Evolutionary conservation across 2,113 vertebrate genomes (phyloP).

Genomic region (Sturnus vulgaris): DNA sequence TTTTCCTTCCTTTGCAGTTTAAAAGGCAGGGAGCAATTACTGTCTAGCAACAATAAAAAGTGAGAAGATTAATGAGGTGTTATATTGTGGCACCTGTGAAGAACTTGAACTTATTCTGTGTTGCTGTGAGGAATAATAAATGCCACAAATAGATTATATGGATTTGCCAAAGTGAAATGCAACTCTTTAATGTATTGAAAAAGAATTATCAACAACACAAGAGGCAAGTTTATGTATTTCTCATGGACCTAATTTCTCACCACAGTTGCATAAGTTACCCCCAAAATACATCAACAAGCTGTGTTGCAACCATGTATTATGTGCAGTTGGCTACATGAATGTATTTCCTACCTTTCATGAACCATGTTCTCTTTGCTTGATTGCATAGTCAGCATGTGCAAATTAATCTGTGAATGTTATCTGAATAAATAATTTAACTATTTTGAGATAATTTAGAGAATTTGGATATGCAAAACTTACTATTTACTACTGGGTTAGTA

Average conservation of each 20-base stretch:
- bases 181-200: not conserved
- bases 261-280: not conserved
- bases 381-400: not conserved
- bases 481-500: not conserved
- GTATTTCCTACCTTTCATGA: not conserved
- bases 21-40: not conserved
- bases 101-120: not conserved
- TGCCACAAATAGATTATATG: not conserved
- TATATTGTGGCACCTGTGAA: not conserved
- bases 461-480: not conserved
- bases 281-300: not conserved
- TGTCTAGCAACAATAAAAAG: not conserved
- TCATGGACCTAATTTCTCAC: not conserved
- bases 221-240: not conserved
- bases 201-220: not conserved
- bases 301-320: not conserved
- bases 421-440: not conserved
- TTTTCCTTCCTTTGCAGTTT: not conserved
- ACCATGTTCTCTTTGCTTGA: not conserved
- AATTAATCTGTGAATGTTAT: not conserved
- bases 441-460: not conserved
- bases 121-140: not conserved
- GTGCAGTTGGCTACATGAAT: not conserved
- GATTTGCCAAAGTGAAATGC: not conserved
- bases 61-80: conserved; percentile 1